Base-by-base conservation (phyloP, 2,113 vertebrate genomes). In the Cynoglossus semilaevis region DNA sequence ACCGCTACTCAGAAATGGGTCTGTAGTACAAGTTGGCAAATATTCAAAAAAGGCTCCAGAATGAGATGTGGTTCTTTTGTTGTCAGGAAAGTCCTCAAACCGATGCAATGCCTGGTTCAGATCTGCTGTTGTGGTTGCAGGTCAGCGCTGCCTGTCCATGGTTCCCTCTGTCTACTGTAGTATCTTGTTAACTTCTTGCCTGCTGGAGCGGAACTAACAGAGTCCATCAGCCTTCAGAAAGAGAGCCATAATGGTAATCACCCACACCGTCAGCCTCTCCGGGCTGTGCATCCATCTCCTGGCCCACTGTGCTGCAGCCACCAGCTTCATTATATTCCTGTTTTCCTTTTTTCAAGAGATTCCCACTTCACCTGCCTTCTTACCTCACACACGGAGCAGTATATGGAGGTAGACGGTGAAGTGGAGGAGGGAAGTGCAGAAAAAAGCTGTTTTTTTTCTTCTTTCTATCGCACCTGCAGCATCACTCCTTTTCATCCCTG, bases 311-410 rank as follows among this genome's bases (percentile, higher is more conserved):
- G 58, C 60, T 57, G 62, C 44, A 4, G 9, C 37, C 12, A 9
- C 37, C 37, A 11, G 37, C 37, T 40, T 40, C 37, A 40, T 13
- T 40, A 9, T 13, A 40, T 13, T 40, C 37, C 9, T 7, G 9
- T 40, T 9, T 40, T 40, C 12, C 37, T 7, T 40, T 40, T 13
- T 40, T 7, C 37, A 13, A 3, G 54, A 2, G 48, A 40, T 15
- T 67, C 67, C 45, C 60, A 17, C 69, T 58, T 66, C 60, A 63
- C 64, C 53, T 62, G 51, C 42, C 15, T 4, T n/a, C 12, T 14
- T 13, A 12, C 7, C 69, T 59, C 37, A n/a, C 8, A 57, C 51
- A 46, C 59, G 49, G 34, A 42, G n/a, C 60, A 42, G n/a, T n/a
- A 34, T 0, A 8, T 8, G 12, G 37, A 12, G 37, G 37, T 1